Evolutionary conservation across 2,797 vertebrate species (phyloP), one percentile per base, ranked within the genome.

Genomic region (Pelodytes ibericus): DNA sequence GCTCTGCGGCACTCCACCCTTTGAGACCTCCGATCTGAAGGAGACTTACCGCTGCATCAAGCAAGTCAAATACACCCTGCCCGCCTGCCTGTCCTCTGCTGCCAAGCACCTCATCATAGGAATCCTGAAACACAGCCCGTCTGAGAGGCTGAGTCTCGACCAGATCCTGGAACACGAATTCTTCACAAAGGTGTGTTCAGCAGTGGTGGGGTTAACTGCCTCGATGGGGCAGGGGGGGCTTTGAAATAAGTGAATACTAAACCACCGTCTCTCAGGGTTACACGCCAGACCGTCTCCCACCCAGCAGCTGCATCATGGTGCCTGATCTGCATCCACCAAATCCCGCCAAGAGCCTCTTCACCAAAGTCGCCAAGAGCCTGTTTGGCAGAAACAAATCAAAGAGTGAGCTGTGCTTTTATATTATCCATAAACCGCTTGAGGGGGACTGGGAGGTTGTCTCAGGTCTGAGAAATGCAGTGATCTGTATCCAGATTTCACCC

Each of bases 11-110:
- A 98, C 83, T 65, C 98, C 98, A 81, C 98, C 98, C 0, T 99
- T 99, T 26, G 97, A 99, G 91, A 99, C 96, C 0, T 94, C 95
- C 0, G 97, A 99, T 89, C 91, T 99, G 80, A 99, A 99, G 84
- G 97, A 99, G 87, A 99, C 98, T 0, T 99, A 99, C 85, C 95
- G 94, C 79, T 99, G 96, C 80, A 99, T 99, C 84, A 99, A 98
- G 85, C 95, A 98, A 79, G 96, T 97, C 69, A 92, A 92, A 24
- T 99, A 97, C 85, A 94, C 90, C 0, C 86, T 99, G 80, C 98
- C 98, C 0, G 87, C 90, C 25, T 92, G 94, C 51, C 94, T 99
- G 56, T 95, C 95, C 1, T 84, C 90, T 1, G 82, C 95, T 0
- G 96, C 97, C n/a, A 95, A 95, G 83, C 95, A 97, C 84, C 93